Conservation (phyloP, 2,888 invertebrate species). For the Drosophila eohydei region DNA sequence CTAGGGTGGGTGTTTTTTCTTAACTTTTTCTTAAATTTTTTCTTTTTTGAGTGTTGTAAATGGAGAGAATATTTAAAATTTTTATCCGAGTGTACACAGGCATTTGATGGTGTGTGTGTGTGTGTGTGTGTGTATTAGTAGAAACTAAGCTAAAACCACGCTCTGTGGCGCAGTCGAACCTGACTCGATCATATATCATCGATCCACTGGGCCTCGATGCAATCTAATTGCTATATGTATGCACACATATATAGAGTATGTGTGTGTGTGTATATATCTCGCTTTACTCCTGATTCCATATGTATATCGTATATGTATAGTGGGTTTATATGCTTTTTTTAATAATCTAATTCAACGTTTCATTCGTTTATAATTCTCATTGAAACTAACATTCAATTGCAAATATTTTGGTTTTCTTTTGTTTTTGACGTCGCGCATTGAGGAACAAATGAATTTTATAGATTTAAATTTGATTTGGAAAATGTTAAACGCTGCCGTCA, state of each 20-base stretch:
- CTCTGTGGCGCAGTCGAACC: conserved; percentile 10
- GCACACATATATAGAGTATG: conserved; percentile 35
- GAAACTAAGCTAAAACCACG: conserved; percentile 48
- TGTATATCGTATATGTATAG: conserved; percentile 74
- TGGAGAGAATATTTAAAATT: conserved; percentile 56
- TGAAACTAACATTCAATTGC: conserved; percentile 3
- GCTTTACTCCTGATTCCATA: conserved; percentile 54
- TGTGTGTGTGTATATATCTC: conserved; percentile 37
- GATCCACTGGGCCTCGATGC: conserved; percentile 14
- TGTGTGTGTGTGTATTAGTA: conserved; percentile 28
- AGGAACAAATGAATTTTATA: conserved; percentile 74
- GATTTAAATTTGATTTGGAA: conserved; percentile 5
- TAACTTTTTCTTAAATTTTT: neutral
- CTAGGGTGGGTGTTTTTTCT: conserved; percentile 37
- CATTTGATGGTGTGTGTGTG: conserved; percentile 45
- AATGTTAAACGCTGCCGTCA: conserved; percentile 33
- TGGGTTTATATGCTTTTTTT: conserved; percentile 49
- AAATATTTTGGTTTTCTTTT: neutral
- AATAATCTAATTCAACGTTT: conserved; percentile 18
- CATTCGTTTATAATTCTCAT: conserved; percentile 17
- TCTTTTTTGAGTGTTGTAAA: conserved; percentile 45
- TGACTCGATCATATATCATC: conserved; percentile 45
- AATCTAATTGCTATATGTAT: conserved; percentile 35
- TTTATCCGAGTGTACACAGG: conserved; percentile 44
- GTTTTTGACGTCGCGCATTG: conserved; percentile 64